Evolutionary conservation across 2,888 invertebrate species (phyloP).

Genomic region (Spodoptera littoralis): DNA sequence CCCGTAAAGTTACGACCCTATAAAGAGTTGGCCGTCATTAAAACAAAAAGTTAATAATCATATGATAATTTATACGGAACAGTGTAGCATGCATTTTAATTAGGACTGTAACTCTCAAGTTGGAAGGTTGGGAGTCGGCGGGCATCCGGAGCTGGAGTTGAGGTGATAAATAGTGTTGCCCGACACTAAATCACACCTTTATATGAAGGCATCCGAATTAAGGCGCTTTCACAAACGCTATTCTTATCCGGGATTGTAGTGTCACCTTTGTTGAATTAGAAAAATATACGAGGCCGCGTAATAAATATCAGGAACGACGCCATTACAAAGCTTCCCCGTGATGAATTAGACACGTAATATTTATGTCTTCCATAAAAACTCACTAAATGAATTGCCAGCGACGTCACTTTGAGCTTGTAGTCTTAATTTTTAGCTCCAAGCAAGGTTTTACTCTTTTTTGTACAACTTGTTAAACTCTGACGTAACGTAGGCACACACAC

Average conservation of each 20-base stretch:
- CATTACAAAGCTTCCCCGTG: conserved; percentile 32
- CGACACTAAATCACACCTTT: conserved; percentile 71
- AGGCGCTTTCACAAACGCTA: conserved; percentile 49
- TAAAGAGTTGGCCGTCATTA: conserved; percentile 59
- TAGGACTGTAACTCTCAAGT: conserved; percentile 62
- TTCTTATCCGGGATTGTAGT: conserved; percentile 53
- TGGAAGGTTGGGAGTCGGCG: conserved; percentile 55
- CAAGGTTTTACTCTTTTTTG: conserved; percentile 22
- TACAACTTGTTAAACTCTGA: conserved; percentile 10
- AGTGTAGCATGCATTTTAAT: conserved; percentile 66
- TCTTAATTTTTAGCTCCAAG: conserved; percentile 1
- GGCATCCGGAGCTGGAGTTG: conserved; percentile 54
- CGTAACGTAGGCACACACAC: neutral
- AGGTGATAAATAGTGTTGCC: conserved; percentile 66
- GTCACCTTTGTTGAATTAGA: conserved; percentile 56
- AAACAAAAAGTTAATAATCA: conserved; percentile 63
- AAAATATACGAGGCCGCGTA: conserved; percentile 47
- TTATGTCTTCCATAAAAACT: conserved; percentile 37
- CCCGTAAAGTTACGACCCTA: conserved; percentile 60
- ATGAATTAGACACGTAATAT: conserved; percentile 38
- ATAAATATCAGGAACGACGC: conserved; percentile 42
- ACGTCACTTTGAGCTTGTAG: conserved; percentile 27
- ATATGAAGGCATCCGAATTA: conserved; percentile 65
- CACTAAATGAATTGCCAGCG: conserved; percentile 25
- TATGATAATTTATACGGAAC: conserved; percentile 60